Evolutionary conservation across 92 coral and sea anemone species (phyloP), one percentile per base, ranked within the genome.

Genomic region (Phenganax stokvisi): DNA sequence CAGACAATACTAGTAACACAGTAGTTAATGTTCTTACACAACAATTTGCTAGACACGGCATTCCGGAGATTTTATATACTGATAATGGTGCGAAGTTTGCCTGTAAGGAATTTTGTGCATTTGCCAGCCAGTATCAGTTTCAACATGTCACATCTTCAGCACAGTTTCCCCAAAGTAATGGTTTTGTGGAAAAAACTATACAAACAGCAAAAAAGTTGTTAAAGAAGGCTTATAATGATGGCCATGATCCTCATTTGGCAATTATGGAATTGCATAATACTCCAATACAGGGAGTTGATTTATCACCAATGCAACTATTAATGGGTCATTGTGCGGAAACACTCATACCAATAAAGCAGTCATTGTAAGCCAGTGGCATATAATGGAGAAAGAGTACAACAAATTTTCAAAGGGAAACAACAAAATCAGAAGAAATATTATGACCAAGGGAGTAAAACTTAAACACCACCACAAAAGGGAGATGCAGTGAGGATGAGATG

Each of bases 81-180:
- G 87, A 84, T 77, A 78, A 78, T 79, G 84, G 87, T 56, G 77
- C 85, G 29, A 80, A 82, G 85, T 82, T 82, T 82, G 80, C 70
- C 57, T 71, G 85, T 37, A 51, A 82, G 73, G 77, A 68, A 59
- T 83, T 83, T 63, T 31, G 58, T 25, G 52, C 59, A 12, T 75
- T 75, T 83, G 86, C 56, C 56, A 84, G 73, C 13, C 70, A 53
- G 55, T 72, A 83, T 52, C 30, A 63, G 68, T 84, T 78, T 55
- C 79, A 79, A 64, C 87, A 84, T 71, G 69, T 54, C 31, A 84
- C 87, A 12, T 78, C 84, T 66, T 84, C 79, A 78, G 84, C 79
- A n/a, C 12, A 56, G 66, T 84, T 65, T 59, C 87, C 87, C 10
- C 87, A 84, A 72, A 84, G 87, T 51, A 84, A 84, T 79, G 87